Evolutionary conservation across 2,113 vertebrate species (phyloP).

Genomic region (Erythrolamprus reginae): DNA sequence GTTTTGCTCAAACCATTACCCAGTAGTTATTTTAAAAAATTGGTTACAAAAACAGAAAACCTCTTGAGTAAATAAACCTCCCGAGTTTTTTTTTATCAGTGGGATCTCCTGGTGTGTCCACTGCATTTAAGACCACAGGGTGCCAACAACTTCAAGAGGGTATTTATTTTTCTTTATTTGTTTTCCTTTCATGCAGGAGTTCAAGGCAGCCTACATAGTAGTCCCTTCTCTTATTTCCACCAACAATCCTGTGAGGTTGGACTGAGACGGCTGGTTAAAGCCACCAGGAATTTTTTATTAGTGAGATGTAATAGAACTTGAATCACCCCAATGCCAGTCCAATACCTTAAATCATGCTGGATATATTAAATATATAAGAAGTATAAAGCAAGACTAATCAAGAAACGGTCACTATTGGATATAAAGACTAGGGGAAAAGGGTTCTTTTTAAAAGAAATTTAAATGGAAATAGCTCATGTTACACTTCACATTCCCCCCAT

Average conservation of each 20-base stretch:
- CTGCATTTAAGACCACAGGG: background rate
- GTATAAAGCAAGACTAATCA: background rate
- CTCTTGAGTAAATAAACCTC: constrained; percentile 11
- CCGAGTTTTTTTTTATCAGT: background rate
- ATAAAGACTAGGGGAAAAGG: background rate
- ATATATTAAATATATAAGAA: background rate
- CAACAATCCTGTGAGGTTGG: background rate
- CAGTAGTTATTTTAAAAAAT: constrained; percentile 15
- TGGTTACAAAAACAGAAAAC: constrained; percentile 19
- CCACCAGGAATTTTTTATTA: background rate
- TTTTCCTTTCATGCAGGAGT: background rate
- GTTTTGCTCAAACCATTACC: constrained; percentile 38
- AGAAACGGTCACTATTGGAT: background rate
- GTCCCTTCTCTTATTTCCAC: background rate
- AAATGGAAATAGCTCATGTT: background rate
- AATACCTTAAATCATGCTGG: background rate
- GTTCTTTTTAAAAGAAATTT: background rate
- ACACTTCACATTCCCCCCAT: background rate
- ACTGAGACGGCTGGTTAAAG: background rate
- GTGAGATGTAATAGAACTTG: background rate
- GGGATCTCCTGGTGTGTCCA: background rate
- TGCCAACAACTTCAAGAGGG: background rate
- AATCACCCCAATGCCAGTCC: background rate
- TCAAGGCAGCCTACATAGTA: background rate
- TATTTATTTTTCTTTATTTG: background rate